Evolutionary conservation across 30 jellyfish, hydroid and myxozoan species (phyloP), one percentile per base, ranked within the genome.

Genomic region (Hydractinia echinata): DNA sequence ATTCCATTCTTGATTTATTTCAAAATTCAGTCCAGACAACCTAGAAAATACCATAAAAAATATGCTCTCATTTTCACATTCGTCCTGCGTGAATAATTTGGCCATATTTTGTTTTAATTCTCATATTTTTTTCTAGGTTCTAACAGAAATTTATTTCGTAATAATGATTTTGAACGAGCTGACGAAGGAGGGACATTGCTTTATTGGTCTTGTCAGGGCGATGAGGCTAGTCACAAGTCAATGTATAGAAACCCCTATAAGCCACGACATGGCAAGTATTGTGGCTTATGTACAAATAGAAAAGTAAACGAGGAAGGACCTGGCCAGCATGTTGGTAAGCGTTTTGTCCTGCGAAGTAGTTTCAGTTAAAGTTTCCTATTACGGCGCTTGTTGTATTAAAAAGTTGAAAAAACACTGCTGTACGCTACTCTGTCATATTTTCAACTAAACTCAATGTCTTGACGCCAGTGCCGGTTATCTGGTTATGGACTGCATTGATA

Each of bases 241-340:
- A 64, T 64, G 74, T 64, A 64, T 64, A 44, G 74, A 64, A 64
- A 64, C 18, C 74, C 74, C 19, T 64, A 64, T 5, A 64, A 64
- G 39, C 74, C 74, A 44, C 19, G 39, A 13, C 39, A 64, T 64
- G 74, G 74, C 74, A 64, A 64, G 39, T 64, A 64, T 13, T 64
- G 74, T 51, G 97, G 95, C 18, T 71, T 85, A 18, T 90, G 97
- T 66, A 76, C 89, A 10, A 73, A 82, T 55, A 67, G 97, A 78
- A 51, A 61, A 11, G 89, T 88, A 6, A 66, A 13, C 79, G 83
- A 83, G 81, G 97, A 94, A 69, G 97, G 97, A 16, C 97, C 97
- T 16, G 97, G 97, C 51, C 97, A 90, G 58, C 85, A 85, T 61
- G 72, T 85, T 19, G 97, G 97, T 85, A 66, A 44, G 93, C 39